A percentile compares a stretch with the other conserved stretches of the same genome.
Evolutionary conservation across 2,888 invertebrate genomes (phyloP).

Genomic region (Torymus aiolomorphi): DNA sequence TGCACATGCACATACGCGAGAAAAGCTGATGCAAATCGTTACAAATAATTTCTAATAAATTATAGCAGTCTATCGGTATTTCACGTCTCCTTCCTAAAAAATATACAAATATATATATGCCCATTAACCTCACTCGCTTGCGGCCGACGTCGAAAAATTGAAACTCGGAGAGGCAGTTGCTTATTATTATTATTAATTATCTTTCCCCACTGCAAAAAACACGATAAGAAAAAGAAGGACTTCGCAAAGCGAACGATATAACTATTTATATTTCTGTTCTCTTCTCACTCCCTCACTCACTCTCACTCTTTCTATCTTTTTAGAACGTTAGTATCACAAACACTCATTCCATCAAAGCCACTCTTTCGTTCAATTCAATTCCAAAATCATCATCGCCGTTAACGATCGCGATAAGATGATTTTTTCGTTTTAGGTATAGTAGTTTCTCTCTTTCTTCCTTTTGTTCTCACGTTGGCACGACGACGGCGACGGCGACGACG

Average conservation of each 20-base stretch:
- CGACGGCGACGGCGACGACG: constrained; percentile 1
- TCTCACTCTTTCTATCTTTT: constrained; percentile 29
- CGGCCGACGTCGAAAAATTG: constrained; percentile 22
- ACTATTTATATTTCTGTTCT: constrained; percentile 31
- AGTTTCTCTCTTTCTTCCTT: constrained; percentile 16
- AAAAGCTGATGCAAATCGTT: background rate
- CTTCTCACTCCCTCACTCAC: background rate
- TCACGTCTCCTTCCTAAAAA: constrained; percentile 6
- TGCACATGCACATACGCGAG: no score
- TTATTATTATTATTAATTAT: background rate
- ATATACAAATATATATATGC: no score
- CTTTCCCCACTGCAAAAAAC: constrained; percentile 13
- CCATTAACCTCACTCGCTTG: background rate
- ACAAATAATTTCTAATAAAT: constrained; percentile 25
- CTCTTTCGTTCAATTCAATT: constrained; percentile 7
- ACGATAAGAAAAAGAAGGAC: constrained; percentile 31
- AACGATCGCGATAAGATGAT: no score
- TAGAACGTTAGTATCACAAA: constrained; percentile 61
- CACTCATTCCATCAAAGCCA: constrained; percentile 44
- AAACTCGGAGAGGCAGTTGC: constrained; percentile 47
- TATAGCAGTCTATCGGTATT: constrained; percentile 18
- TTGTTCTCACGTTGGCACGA: constrained; percentile 24
- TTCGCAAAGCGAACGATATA: constrained; percentile 43
- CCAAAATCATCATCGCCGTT: background rate
- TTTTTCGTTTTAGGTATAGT: background rate